Conservation (phyloP, 2,888 invertebrate species). For the Coleophora deauratella region DNA sequence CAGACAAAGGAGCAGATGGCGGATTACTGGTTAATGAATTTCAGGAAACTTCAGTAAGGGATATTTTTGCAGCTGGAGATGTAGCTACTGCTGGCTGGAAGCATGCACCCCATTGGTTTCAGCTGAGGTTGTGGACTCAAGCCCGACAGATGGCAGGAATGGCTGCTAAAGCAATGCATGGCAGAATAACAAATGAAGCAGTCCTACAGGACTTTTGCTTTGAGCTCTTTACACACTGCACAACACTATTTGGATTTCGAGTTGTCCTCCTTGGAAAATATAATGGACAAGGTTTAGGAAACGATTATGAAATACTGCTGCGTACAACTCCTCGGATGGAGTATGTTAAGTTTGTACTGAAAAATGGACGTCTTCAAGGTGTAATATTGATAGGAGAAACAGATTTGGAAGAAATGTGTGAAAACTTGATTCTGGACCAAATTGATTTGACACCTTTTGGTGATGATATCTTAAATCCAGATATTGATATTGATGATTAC, state of each 20-base stretch:
- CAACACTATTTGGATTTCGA: conserved; percentile 94
- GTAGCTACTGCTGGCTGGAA: conserved; percentile 90
- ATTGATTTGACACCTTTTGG: conserved; percentile 91
- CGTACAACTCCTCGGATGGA: conserved; percentile 87
- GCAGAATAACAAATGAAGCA: conserved; percentile 72
- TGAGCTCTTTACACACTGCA: conserved; percentile 97
- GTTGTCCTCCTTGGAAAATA: conserved; percentile 93
- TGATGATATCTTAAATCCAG: conserved; percentile 94
- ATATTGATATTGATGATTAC: conserved; percentile 98
- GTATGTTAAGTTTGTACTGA: conserved; percentile 91
- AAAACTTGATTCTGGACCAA: conserved; percentile 97
- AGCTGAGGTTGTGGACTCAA: conserved; percentile 98
- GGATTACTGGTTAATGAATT: conserved; percentile 89
- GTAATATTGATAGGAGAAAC: conserved; percentile 97
- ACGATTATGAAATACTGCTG: conserved; percentile 87
- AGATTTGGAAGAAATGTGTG: conserved; percentile 97
- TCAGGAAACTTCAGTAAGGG: conserved; percentile 84
- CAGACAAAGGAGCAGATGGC: conserved; percentile 78
- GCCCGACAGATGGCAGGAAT: conserved; percentile 98
- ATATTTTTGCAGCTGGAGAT: conserved; percentile 97
- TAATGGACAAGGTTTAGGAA: conserved; percentile 91
- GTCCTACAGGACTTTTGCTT: conserved; percentile 95
- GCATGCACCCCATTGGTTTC: conserved; percentile 88
- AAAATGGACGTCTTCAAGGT: conserved; percentile 90
- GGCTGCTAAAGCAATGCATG: conserved; percentile 92